Evolutionary conservation across 2,888 invertebrate genomes (phyloP).

Genomic region (Troides helena): DNA sequence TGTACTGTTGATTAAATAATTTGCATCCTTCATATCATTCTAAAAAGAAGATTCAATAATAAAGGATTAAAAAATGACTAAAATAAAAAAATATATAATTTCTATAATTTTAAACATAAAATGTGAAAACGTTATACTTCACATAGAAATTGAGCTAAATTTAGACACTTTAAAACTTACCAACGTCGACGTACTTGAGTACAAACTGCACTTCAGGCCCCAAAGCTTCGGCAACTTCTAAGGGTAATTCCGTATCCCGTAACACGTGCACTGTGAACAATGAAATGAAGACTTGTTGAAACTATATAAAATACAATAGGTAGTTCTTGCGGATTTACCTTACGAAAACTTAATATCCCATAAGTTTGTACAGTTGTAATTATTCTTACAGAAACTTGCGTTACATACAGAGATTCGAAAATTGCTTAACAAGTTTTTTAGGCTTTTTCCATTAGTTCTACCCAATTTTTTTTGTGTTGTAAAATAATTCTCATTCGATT

Average conservation of each 20-base stretch:
- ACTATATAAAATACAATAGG: not conserved
- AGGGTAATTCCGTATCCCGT: constrained; percentile 80
- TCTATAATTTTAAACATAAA: not conserved
- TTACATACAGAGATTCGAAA: not conserved
- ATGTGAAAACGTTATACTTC: not conserved
- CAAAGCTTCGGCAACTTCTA: constrained; percentile 82
- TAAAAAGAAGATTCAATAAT: too few species aligned
- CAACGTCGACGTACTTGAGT: constrained; percentile 77
- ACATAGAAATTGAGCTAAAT: not conserved
- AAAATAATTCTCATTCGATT: too few species aligned
- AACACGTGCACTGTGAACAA: constrained; percentile 80
- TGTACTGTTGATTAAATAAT: too few species aligned
- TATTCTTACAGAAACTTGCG: not conserved
- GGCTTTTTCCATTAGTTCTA: too few species aligned
- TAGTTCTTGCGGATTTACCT: not conserved
- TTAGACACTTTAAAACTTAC: constrained; percentile 44
- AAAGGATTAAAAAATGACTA: not conserved
- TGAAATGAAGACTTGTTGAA: constrained; percentile 1
- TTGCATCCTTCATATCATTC: too few species aligned
- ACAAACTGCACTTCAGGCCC: constrained; percentile 80
- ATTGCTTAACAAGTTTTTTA: too few species aligned
- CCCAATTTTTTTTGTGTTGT: too few species aligned
- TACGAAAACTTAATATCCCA: not conserved
- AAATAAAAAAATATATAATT: not conserved
- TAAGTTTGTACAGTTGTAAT: not conserved